phyloP scores from a whole-genome alignment of 2,113 vertebrate genomes.

The Crotalus helleri region DNA sequence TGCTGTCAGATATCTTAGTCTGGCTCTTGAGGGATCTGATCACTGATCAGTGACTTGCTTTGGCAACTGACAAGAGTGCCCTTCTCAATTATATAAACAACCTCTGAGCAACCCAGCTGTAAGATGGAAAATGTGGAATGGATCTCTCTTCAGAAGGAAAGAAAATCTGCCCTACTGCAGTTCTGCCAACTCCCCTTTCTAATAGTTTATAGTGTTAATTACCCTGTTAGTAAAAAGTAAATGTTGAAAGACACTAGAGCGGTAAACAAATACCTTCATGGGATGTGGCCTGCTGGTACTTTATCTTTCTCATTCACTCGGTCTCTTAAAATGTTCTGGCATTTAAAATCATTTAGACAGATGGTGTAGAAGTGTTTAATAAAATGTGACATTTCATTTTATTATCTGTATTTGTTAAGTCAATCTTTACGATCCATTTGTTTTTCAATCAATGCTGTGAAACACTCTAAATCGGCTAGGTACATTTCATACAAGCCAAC shows the following conservation, averaged over 20 bases:
- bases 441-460: conserved; percentile 35
- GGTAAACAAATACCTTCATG: conserved; percentile 33
- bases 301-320: conserved; percentile 31
- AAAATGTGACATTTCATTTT: conserved; percentile 75
- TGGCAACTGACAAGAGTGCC: not conserved
- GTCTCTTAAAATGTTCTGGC: conserved; percentile 47
- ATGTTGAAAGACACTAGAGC: conserved; percentile 6
- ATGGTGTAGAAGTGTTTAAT: conserved; percentile 69
- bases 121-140: not conserved
- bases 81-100: not conserved
- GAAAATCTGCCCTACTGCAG: conserved; percentile 9
- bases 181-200: accelerated
- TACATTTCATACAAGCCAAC: conserved; percentile 32
- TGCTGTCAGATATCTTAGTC: not conserved
- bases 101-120: not conserved
- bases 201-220: conserved; percentile 11
- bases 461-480: conserved; percentile 30
- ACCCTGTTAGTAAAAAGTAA: conserved; percentile 32
- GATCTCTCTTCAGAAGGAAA: conserved; percentile 1
- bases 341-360: conserved; percentile 69
- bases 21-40: not conserved
- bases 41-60: not conserved
- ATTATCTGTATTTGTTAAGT: conserved; percentile 64
- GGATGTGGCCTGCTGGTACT: conserved; percentile 45
- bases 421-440: conserved; percentile 60